Base-by-base conservation (phyloP, 2,113 vertebrate species). In the Oncorhynchus tshawytscha region DNA sequence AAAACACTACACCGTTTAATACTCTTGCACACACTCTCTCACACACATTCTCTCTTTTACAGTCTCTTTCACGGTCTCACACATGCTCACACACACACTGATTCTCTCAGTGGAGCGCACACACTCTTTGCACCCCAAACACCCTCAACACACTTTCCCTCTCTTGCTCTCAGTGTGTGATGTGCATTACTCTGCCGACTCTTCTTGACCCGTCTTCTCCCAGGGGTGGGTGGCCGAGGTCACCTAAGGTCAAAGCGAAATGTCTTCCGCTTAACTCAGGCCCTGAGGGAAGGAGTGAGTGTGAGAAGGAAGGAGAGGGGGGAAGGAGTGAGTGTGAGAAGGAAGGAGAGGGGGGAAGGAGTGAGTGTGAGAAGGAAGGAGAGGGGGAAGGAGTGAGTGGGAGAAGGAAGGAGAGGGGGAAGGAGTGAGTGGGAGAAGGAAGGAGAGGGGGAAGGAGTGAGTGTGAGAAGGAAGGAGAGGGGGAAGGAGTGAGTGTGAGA, bases 251-350 rank as follows among this genome's bases (percentile, higher is more conserved):
- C 82, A 88, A 81, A 78, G 77, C 71, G 80, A 88, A 81, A 85
- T 90, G 87, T 87, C 89, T 72, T 87, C 87, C 71, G 8, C 73
- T 82, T 77, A 81, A 82, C 86, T 81, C 77, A 84, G 81, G 49
- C 57, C 74, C 82, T 64, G 73, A 64, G 78, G 75, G 75, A 54
- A 57, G 49, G 66, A 76, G 39, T 1, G 48, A 57, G 51, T 54
- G 15, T 1, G 65, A 11, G 29, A 22, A 29, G 0, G 54, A 20
- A 24, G 25, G 24, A 72, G 70, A 72, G 73, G n/a, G 54, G 65
- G 20, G 75, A 60, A 70, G 54, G 48, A 45, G 4, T 27, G 18
- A 5, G 16, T 31, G 25, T n/a, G n/a, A n/a, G n/a, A n/a, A n/a
- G 59, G 68, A 39, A 24, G 24, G 24, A 24, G 24, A 24, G 24